Conservation (phyloP, 2,113 vertebrate species). For the Gobiocypris rarus region DNA sequence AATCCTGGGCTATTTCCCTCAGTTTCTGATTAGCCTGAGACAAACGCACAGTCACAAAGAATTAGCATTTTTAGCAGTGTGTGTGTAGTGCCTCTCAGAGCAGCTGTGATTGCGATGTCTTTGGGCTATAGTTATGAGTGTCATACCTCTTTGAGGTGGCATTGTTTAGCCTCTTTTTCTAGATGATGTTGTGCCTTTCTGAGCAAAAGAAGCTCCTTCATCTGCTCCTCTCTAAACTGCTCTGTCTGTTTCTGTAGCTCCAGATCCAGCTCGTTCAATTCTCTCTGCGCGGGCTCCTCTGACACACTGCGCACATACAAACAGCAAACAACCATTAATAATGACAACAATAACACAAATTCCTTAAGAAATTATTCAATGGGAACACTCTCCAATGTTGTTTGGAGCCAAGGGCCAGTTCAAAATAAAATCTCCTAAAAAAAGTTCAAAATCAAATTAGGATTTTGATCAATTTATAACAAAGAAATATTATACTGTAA, state of each 20-base stretch:
- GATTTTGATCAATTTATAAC: background rate
- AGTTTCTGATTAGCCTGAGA: constrained; percentile 79
- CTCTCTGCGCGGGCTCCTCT: constrained; percentile 57
- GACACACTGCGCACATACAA: constrained; percentile 62
- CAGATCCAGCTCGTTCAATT: constrained; percentile 68
- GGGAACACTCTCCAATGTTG: background rate
- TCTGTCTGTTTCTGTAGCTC: constrained; percentile 69
- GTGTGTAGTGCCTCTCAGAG: background rate
- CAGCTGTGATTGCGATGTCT: background rate
- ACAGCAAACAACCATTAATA: constrained; percentile 15
- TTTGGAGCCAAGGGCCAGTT: background rate
- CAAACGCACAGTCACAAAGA: constrained; percentile 39
- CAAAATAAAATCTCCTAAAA: too few species aligned
- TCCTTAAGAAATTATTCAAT: background rate
- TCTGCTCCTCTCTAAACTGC: constrained; percentile 78
- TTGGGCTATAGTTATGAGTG: background rate
- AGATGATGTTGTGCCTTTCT: constrained; percentile 70
- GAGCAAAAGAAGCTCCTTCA: constrained; percentile 79
- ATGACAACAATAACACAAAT: background rate
- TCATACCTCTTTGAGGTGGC: constrained; percentile 78
- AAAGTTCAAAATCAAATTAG: background rate
- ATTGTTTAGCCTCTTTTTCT: constrained; percentile 75
- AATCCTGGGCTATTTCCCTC: constrained; percentile 75
- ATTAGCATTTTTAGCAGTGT: background rate
- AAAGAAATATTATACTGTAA: background rate